Evolutionary conservation across 53 echinoderm and acorn worm species (phyloP), one percentile per base, ranked within the genome.

Genomic region (Crossaster papposus): DNA sequence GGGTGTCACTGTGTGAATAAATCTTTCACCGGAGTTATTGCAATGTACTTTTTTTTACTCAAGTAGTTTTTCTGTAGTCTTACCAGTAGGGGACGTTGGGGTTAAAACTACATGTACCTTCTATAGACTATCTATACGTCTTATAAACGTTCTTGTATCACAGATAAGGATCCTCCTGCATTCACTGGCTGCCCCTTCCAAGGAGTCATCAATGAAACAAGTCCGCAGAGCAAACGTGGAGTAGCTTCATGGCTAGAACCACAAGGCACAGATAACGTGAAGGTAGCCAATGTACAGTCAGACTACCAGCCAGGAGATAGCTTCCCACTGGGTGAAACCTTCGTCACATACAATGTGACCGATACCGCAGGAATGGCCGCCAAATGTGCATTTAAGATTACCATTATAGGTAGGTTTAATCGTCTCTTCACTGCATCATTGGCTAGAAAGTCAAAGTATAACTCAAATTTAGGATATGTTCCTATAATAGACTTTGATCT

Each of bases 271-370:
- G 92, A 91, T 80, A 91, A 91, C 51, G 88, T 88, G 15, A 31
- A 4, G 11, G 81, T 91, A 0, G 51, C 36, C 77, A 64, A 31
- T 34, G 37, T 44, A 31, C 62, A 32, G 33, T 88, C 37, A 35
- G 81, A 82, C 82, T 88, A 88, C 88, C 80, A 88, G 88, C 88
- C 88, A 50, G 92, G 92, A 30, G 88, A 81, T 51, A 64, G 23
- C 62, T 91, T 91, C 82, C 52, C 70, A 6, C 33, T 88, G n/a
- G 92, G 92, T 22, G 22, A 2, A 7, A 91, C 92, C 31, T n/a
- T 38, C 30, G 92, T 91, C 51, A 88, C 64, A 36, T 65, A 88
- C 32, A 88, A n/a, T 37, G 88, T 65, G 14, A 81, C 81, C 22
- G 92, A 91, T 24, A 71, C 81, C 1, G 80, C 81, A 14, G 92